A percentile compares a stretch with the other conserved stretches of the same genome.
Evolutionary conservation across 1,140 invertebrate genomes (phyloP).

Genomic region (Trichomalopsis sarcophagae): DNA sequence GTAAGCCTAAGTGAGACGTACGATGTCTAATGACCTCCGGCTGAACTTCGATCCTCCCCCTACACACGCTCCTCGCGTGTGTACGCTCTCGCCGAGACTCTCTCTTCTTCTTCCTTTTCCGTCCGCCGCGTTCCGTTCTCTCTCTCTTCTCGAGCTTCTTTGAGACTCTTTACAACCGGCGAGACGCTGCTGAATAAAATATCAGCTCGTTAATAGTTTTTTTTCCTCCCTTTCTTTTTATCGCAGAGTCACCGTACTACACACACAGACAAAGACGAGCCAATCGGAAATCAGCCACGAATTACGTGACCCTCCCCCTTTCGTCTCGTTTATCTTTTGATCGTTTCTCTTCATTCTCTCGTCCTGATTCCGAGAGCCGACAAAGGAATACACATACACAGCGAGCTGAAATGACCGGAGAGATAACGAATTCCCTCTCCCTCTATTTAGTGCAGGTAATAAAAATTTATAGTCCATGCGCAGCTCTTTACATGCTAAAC

Average conservation of each 20-base stretch:
- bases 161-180: not conserved
- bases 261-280: not conserved
- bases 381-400: not conserved
- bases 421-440: not conserved
- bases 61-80: too few relatives aligned
- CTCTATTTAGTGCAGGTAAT: not conserved
- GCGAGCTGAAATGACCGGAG: not conserved
- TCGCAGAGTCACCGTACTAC: not conserved
- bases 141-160: not conserved
- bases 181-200: conserved; percentile 40
- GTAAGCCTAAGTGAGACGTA: conserved; percentile 39
- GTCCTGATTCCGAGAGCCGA: not conserved
- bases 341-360: conserved; percentile 11
- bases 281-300: conserved; percentile 11
- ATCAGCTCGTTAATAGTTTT: conserved; percentile 43
- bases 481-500: not conserved
- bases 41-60: not conserved
- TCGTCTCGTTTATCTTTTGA: not conserved
- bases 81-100: not conserved
- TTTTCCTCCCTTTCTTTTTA: not conserved
- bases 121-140: not conserved
- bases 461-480: conserved; percentile 1
- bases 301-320: not conserved
- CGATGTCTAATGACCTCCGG: conserved; percentile 42
- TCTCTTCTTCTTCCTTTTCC: not conserved